phyloP scores from a whole-genome alignment of 2,888 invertebrate species.

The Mactromeris polynyma region DNA sequence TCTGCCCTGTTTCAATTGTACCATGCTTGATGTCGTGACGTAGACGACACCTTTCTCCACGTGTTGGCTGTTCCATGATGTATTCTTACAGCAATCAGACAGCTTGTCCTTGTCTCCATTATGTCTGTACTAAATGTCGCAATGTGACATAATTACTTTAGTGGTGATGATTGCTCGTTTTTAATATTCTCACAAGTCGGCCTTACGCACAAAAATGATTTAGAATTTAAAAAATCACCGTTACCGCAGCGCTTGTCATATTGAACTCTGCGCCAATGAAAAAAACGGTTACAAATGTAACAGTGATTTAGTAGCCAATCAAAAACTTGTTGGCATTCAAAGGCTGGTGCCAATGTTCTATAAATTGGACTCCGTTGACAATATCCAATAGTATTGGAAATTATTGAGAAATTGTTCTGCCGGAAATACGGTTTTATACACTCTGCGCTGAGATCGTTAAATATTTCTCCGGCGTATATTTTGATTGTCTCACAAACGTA shows the following conservation, averaged over 20 bases:
- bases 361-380: not conserved
- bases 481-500: not conserved
- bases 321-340: not conserved
- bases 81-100: too few relatives aligned
- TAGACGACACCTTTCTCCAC: too few relatives aligned
- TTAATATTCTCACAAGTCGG: too few relatives aligned
- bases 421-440: not conserved
- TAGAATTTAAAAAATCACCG: not conserved
- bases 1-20: too few relatives aligned
- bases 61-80: too few relatives aligned
- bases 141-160: too few relatives aligned
- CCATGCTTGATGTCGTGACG: too few relatives aligned
- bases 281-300: not conserved
- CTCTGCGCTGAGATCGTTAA: not conserved
- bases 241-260: not conserved
- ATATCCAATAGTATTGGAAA: not conserved
- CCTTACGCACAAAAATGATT: too few relatives aligned
- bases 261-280: not conserved
- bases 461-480: not conserved
- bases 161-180: too few relatives aligned
- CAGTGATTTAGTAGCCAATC: slow-evolving; percentile 8
- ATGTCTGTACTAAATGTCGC: too few relatives aligned
- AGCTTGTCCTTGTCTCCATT: too few relatives aligned
- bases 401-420: not conserved
- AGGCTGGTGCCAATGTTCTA: not conserved